Evolutionary conservation across 2,797 vertebrate genomes (phyloP).

Genomic region (Apodemus agrarius): DNA sequence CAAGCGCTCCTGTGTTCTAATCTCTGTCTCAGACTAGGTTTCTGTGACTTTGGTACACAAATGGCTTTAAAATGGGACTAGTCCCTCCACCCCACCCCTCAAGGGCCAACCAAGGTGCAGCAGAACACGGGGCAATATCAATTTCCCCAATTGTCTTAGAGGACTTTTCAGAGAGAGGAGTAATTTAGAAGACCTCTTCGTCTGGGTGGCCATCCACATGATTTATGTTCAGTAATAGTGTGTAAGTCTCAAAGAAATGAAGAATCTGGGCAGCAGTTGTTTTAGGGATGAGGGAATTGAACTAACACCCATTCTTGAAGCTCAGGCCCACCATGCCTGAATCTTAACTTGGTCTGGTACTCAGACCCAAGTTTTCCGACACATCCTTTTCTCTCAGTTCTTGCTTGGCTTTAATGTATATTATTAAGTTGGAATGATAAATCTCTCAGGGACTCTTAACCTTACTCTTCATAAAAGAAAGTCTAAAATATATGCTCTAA

Average conservation of each 20-base stretch:
- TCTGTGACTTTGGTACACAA: neutral
- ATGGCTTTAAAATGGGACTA: neutral
- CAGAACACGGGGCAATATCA: neutral
- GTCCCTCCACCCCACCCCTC: neutral
- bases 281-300: neutral
- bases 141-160: constrained; percentile 16
- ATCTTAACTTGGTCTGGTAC: neutral
- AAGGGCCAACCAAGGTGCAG: neutral
- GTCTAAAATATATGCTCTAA: constrained; percentile 30
- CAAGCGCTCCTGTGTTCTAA: neutral
- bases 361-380: neutral
- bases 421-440: constrained; percentile 37
- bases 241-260: constrained; percentile 22
- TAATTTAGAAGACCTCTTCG: constrained; percentile 54
- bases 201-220: constrained; percentile 6
- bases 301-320: neutral
- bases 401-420: constrained; percentile 46
- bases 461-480: constrained; percentile 50
- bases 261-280: constrained; percentile 46
- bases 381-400: neutral
- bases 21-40: constrained; percentile 14
- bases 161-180: constrained; percentile 22
- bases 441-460: constrained; percentile 56
- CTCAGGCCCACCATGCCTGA: neutral
- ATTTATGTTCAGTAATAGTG: constrained; percentile 49